Base-by-base conservation (phyloP, 2,888 invertebrate genomes). In the Drosophila leonis region DNA sequence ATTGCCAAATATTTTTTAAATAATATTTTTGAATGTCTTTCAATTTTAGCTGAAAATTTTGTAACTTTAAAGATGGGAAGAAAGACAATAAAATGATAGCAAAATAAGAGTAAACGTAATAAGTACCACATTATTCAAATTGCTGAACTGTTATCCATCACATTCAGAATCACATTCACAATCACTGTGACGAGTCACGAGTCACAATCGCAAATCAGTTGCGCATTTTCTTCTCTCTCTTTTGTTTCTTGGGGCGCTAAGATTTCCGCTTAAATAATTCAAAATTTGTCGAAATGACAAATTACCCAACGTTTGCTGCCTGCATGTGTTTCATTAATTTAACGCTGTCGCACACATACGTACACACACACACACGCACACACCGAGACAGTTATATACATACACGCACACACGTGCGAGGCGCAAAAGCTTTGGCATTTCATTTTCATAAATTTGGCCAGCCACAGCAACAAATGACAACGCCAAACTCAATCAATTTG, bases 251-350 rank as follows among this genome's bases (percentile, higher is more conserved):
- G 54, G 37, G 66, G 70, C 71, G 76, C 71, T 76, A 82, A 84
- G 80, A 80, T 83, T 85, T 85, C 76, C 81, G 78, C 81, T 83
- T 83, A 81, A 86, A 86, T 86, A 86, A 78, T 83, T 86, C 78
- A 78, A 83, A 83, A 83, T 83, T 83, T 81, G 86, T 83, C 83
- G 86, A 83, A 83, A 86, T 83, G 83, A 83, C 83, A 86, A 83
- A 83, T 83, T 83, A 83, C 86, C 83, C 78, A 65, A 39, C 56
- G 62, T 39, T 71, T 55, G 63, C 55, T 63, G 69, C 41, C 83
- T 80, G 83, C 78, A 83, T 86, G 83, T 78, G 81, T 81, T 83
- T 86, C 86, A 83, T 83, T 83, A 83, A 83, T 83, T 83, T 84
- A 68, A 71, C 70, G 65, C 74, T 63, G 61, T 72, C 72, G 60